These are phyloP conservation scores for Lota lota DNA, from an alignment of 2,113 vertebrate species.

Conservation along the genomic window DNA sequence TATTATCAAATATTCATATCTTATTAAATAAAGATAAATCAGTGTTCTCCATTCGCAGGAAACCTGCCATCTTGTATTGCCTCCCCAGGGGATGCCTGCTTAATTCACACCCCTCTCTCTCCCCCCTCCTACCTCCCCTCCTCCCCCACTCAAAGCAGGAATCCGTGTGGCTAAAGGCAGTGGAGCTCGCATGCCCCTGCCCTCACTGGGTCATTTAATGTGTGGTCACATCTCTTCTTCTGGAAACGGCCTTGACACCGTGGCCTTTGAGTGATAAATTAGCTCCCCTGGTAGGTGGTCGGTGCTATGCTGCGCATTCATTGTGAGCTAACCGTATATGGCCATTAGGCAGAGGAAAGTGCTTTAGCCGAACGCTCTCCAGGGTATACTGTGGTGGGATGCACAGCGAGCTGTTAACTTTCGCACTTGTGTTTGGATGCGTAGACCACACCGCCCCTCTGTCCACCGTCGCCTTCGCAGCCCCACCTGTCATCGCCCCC, in stretches of 20 bases:
- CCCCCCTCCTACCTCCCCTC: too few relatives aligned
- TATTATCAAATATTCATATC: constrained; percentile 28
- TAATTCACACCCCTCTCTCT: too few relatives aligned
- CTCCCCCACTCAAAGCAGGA: too few relatives aligned
- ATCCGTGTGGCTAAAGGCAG: too few relatives aligned
- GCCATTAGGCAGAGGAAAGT: constrained; percentile 19
- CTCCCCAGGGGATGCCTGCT: constrained; percentile 4
- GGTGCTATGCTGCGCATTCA: constrained; percentile 47
- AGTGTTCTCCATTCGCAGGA: constrained; percentile 32
- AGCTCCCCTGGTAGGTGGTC: constrained; percentile 48
- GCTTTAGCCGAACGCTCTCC: constrained; percentile 4
- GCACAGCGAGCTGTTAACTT: not conserved
- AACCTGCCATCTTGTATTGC: constrained; percentile 30
- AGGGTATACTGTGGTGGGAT: too few relatives aligned
- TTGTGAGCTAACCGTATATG: constrained; percentile 39
- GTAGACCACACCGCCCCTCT: not conserved
- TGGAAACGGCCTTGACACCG: constrained; percentile 56
- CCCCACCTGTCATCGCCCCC: not conserved
- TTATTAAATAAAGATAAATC: constrained; percentile 35
- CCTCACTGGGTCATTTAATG: constrained; percentile 44
- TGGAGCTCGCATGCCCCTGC: constrained; percentile 21
- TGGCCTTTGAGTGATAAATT: constrained; percentile 63
- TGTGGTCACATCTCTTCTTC: constrained; percentile 38
- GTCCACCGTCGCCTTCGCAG: not conserved
- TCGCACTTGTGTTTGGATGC: not conserved